Base-by-base conservation (phyloP, 2,888 invertebrate species). In the Elgonia sp. region DNA sequence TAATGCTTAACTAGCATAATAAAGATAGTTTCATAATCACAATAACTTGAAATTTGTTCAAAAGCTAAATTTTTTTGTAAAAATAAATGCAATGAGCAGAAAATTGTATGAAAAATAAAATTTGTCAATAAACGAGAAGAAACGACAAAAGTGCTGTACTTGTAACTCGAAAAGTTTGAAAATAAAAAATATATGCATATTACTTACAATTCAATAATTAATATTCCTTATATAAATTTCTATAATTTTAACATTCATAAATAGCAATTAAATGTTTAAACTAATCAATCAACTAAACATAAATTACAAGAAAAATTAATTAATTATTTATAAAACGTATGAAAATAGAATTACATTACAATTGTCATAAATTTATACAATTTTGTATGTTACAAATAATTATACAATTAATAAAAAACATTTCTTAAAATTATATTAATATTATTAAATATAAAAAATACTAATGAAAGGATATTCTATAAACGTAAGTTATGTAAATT, bases 341-440 rank as follows among this genome's bases (percentile, higher is more conserved):
- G 80, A 84, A 87, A 87, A 87, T 76, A 87, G 67, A 84, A 63
- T 76, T 87, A 84, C 60, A 77, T 87, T 80, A 72, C 63, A 83
- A 79, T 37, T 60, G 53, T 55, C 42, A 70, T 42, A 81, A 84
- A 81, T 87, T 75, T 87, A 87, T 87, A 87, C 87, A 84, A 84
- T 87, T 81, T 87, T 84, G 81, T 84, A 87, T 87, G 77, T 81
- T 87, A 87, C 84, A 87, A 85, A 80, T 83, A 87, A 82, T 85
- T 85, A 57, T 84, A 81, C 73, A 86, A 81, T 77, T 76, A 81
- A 82, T 76, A 86, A 85, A 86, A 80, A 82, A 72, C 50, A 70
- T 70, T 72, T 69, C 67, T 82, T 86, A 86, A 63, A 72, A 62
- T 72, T 83, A 79, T 75, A 80, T 83, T 79, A 72, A 39, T 87